phyloP scores from a whole-genome alignment of 1,140 invertebrate species.

The Drosophila littoralis region DNA sequence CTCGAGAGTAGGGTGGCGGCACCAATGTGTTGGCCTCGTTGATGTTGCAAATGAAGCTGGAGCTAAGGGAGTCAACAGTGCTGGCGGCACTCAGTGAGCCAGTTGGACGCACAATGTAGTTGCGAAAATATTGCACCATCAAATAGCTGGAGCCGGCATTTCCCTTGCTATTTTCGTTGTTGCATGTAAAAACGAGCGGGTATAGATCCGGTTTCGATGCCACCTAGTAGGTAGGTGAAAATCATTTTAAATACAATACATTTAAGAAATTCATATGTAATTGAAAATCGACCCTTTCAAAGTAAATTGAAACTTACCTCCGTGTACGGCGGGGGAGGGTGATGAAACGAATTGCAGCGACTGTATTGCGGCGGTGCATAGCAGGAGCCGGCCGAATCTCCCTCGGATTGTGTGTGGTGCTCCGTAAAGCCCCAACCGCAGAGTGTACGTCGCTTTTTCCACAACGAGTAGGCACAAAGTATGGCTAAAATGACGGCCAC shows the following conservation, averaged over 20 bases:
- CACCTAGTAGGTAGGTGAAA: conserved; percentile 86
- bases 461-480: conserved; percentile 88
- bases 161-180: conserved; percentile 86
- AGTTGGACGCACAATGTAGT: conserved; percentile 89
- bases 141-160: conserved; percentile 89
- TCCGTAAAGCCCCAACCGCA: conserved; percentile 85
- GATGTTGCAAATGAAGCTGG: conserved; percentile 92
- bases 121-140: conserved; percentile 92
- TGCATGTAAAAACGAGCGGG: conserved; percentile 92
- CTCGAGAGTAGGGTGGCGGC: conserved; percentile 92
- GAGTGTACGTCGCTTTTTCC: conserved; percentile 86
- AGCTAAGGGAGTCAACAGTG: conserved; percentile 92
- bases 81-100: conserved; percentile 91
- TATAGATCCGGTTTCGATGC: conserved; percentile 93
- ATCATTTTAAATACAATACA: conserved; percentile 2
- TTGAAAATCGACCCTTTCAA: too few relatives aligned
- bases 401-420: conserved; percentile 86
- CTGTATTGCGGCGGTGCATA: conserved; percentile 92
- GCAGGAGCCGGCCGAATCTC: conserved; percentile 90
- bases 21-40: conserved; percentile 92
- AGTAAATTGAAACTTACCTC: conserved; percentile 86
- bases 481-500: conserved; percentile 87
- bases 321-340: conserved; percentile 91
- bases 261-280: not conserved
- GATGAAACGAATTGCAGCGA: conserved; percentile 91